phyloP scores from a whole-genome alignment of 1,140 invertebrate genomes.

The Calephelis nemesis region DNA sequence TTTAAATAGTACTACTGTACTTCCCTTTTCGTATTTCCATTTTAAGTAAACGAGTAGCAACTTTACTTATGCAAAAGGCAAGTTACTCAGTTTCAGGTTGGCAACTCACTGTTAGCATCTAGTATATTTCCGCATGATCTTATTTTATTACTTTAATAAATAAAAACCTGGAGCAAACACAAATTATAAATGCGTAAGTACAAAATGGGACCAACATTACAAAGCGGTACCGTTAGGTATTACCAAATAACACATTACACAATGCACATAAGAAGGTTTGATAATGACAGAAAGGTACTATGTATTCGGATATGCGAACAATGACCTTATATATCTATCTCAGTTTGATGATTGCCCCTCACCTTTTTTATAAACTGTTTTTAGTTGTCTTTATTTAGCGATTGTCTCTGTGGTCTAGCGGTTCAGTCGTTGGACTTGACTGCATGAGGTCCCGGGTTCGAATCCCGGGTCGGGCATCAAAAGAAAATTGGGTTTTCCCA shows the following conservation, averaged over 20 bases:
- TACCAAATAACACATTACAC: constrained; percentile 1
- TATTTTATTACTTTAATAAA: background rate
- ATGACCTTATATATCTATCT: constrained; percentile 3
- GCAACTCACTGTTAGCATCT: no score
- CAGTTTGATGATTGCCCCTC: background rate
- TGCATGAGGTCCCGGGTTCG: no score
- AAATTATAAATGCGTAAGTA: background rate
- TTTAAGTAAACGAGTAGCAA: no score
- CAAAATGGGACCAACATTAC: background rate
- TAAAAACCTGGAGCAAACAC: background rate
- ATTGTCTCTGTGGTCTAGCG: no score
- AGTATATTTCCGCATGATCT: no score
- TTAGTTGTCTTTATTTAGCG: background rate
- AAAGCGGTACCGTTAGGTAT: background rate
- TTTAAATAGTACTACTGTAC: no score
- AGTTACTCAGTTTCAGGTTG: no score
- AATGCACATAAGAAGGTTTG: background rate
- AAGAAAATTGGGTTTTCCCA: no score
- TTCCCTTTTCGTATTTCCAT: no score
- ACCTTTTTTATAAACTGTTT: background rate
- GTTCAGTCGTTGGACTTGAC: no score
- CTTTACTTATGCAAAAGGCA: no score
- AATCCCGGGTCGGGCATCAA: no score
- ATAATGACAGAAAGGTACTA: background rate
- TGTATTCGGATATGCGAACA: constrained; percentile 6